These are phyloP conservation scores for Hybognathus amarus DNA, from an alignment of 2,797 vertebrate species.

Conservation along the genomic window DNA sequence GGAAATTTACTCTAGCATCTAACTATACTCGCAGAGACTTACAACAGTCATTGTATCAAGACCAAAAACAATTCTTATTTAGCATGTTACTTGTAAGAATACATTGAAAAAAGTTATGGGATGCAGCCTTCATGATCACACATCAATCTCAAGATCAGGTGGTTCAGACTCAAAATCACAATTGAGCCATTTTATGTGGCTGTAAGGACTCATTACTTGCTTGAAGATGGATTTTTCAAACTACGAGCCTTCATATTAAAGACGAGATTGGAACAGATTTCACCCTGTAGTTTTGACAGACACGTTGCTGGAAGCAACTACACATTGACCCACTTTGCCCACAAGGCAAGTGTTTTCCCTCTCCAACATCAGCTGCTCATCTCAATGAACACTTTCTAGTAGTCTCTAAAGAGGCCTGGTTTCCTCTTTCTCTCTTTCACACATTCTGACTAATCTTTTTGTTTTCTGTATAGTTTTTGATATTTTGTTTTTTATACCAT, in stretches of 20 bases:
- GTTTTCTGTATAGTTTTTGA: neutral
- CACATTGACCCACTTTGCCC: constrained; percentile 2
- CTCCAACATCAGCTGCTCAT: constrained; percentile 3
- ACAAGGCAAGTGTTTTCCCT: constrained; percentile 42
- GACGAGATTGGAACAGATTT: constrained; percentile 64
- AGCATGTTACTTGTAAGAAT: neutral
- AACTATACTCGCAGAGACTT: neutral
- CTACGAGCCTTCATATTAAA: neutral
- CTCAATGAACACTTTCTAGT: neutral
- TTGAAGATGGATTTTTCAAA: constrained; percentile 20
- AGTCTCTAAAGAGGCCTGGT: neutral
- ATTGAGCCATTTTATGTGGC: neutral
- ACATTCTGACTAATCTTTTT: neutral
- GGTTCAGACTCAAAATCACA: neutral
- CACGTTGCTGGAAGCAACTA: constrained; percentile 45
- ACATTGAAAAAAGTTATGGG: neutral
- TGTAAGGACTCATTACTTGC: constrained; percentile 16
- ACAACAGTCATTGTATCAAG: neutral
- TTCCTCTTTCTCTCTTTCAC: neutral
- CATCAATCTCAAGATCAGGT: neutral
- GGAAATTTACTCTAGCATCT: neutral
- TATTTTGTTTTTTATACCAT: too few relatives aligned
- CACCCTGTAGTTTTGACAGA: constrained; percentile 70
- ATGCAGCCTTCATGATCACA: neutral
- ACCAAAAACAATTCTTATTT: neutral